Conservation (phyloP, 2,888 invertebrate species). For the Lycophotia porphyrea region DNA sequence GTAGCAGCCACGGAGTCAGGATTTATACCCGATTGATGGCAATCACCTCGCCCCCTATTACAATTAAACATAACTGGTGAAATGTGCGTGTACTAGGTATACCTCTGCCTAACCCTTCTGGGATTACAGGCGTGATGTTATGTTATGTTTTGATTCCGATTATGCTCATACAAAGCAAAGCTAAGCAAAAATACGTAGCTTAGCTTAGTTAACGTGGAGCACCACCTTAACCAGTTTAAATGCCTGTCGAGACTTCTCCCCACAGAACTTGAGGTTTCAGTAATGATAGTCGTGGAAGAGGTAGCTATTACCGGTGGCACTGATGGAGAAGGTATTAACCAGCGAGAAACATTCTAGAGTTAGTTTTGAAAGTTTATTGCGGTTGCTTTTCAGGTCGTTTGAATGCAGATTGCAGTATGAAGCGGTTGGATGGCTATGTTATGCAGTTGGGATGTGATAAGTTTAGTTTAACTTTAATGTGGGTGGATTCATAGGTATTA, state of each 20-base stretch:
- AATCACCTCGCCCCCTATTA: too few species aligned
- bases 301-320: constrained; percentile 19
- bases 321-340: constrained; percentile 37
- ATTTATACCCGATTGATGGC: too few species aligned
- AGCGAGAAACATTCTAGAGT: constrained; percentile 15
- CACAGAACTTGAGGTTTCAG: constrained; percentile 63
- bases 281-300: constrained; percentile 64
- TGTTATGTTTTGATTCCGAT: not conserved
- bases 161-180: not conserved
- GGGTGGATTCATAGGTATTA: too few species aligned
- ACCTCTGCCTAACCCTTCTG: too few species aligned
- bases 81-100: too few species aligned
- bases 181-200: not conserved
- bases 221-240: constrained; percentile 71
- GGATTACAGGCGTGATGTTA: too few species aligned
- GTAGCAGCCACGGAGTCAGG: too few species aligned
- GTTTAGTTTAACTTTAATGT: not conserved
- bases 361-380: constrained; percentile 21
- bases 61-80: too few species aligned
- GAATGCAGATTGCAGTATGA: constrained; percentile 4
- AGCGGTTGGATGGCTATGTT: not conserved
- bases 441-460: not conserved
- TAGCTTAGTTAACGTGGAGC: not conserved
- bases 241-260: constrained; percentile 59
- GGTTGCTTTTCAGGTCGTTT: constrained; percentile 6